A percentile compares a stretch with the other conserved stretches of the same genome.
These are phyloP conservation scores for Micronycteris hirsuta DNA, from an alignment of 2,113 vertebrate genomes.

Conservation along the genomic window DNA sequence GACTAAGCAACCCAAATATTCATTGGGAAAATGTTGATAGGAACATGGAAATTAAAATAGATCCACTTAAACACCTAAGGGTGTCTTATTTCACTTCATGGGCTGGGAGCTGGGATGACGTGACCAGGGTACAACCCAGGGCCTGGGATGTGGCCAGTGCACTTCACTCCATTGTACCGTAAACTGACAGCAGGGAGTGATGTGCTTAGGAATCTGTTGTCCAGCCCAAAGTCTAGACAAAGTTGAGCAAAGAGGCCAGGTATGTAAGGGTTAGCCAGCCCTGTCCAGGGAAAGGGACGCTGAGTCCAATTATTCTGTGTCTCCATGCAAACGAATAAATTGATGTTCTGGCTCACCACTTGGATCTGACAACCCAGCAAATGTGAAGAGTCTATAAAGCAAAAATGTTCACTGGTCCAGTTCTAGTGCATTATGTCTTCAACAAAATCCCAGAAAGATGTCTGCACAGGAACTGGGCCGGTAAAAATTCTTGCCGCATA, in stretches of 20 bases:
- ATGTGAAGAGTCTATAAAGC: not conserved
- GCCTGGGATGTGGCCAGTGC: not conserved
- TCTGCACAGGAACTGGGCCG: not conserved
- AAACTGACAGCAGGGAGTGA: not conserved
- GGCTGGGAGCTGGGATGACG: not conserved
- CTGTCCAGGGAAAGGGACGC: not conserved
- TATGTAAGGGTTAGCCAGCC: not conserved
- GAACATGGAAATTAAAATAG: conserved; percentile 32
- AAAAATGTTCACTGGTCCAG: not conserved
- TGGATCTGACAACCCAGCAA: not conserved
- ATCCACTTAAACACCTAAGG: not conserved
- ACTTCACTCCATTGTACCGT: not conserved
- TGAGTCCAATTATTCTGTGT: not conserved
- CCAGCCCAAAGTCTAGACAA: not conserved
- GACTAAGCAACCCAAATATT: not conserved
- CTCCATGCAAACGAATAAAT: not conserved
- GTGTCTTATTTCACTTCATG: not conserved
- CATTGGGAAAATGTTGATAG: conserved; percentile 13
- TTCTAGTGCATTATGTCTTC: not conserved
- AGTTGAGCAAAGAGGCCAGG: not conserved
- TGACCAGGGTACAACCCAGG: not conserved
- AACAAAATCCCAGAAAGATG: not conserved
- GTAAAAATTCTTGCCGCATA: not conserved
- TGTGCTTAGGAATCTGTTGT: not conserved
- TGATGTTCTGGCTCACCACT: not conserved